Percentiles rank a stretch among this genome's conserved stretches.
phyloP scores from a whole-genome alignment of 2,797 vertebrate genomes.

The Rhabdophis nuchalis region DNA sequence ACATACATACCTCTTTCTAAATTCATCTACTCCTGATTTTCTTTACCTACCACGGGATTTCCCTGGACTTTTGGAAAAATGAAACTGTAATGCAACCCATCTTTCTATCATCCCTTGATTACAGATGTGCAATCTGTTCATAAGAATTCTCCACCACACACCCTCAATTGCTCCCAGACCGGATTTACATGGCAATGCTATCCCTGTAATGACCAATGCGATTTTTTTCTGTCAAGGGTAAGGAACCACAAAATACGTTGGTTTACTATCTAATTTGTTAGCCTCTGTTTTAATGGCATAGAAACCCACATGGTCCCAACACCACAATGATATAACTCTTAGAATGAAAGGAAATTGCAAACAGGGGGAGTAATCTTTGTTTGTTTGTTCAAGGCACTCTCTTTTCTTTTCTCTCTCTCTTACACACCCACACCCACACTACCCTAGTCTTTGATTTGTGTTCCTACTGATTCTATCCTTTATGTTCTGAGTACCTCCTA shows the following conservation, averaged over 20 bases:
- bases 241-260: constrained; percentile 33
- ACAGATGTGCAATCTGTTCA: background rate
- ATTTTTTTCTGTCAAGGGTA: constrained; percentile 17
- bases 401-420: constrained; percentile 7
- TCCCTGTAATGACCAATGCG: constrained; percentile 33
- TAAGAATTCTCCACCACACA: background rate
- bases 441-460: constrained; percentile 38
- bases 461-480: constrained; percentile 50
- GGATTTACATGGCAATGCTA: constrained; percentile 27
- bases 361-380: constrained; percentile 46
- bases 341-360: constrained; percentile 63
- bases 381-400: background rate
- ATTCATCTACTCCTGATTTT: background rate
- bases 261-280: constrained; percentile 30
- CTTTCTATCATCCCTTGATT: background rate
- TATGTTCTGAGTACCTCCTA: constrained; percentile 46
- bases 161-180: constrained; percentile 20
- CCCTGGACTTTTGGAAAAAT: background rate
- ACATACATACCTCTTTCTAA: background rate
- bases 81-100: background rate
- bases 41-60: background rate
- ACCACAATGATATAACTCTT: constrained; percentile 19
- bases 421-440: background rate
- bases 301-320: constrained; percentile 36
- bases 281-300: constrained; percentile 27